Evolutionary conservation across 2,797 vertebrate genomes (phyloP).

Genomic region (Harpagifer antarcticus): DNA sequence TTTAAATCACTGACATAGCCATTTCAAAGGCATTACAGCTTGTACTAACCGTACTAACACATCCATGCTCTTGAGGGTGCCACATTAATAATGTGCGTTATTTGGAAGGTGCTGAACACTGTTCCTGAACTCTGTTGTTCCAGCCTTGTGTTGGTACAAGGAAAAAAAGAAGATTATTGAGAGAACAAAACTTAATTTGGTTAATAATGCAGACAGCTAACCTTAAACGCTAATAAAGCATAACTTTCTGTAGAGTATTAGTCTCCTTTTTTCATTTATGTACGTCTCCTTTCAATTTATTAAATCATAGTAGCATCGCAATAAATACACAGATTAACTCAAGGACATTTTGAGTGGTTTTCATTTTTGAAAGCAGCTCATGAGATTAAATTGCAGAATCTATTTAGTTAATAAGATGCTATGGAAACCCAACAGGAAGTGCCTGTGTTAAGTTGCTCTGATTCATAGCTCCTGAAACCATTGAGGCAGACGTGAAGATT

Average conservation of each 20-base stretch:
- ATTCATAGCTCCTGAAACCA: neutral
- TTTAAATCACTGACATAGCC: conserved; percentile 43
- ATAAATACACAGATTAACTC: neutral
- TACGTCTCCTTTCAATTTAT: neutral
- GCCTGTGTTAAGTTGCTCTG: conserved; percentile 17
- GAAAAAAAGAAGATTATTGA: accelerated
- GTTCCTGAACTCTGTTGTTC: neutral
- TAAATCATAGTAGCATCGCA: neutral
- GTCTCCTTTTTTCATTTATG: neutral
- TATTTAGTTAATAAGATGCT: too few relatives aligned
- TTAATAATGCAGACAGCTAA: neutral
- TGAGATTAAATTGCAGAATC: too few relatives aligned
- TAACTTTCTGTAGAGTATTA: neutral
- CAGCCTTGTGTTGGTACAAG: neutral
- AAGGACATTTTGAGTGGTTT: neutral
- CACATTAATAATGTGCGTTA: conserved; percentile 10
- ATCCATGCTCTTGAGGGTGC: conserved; percentile 44
- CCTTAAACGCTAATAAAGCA: neutral
- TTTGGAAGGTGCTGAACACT: neutral
- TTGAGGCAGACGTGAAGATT: neutral
- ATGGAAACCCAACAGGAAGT: neutral
- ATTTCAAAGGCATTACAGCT: conserved; percentile 59
- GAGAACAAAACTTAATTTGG: too few relatives aligned
- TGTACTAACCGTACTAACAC: conserved; percentile 48
- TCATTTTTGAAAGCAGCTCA: neutral